These are phyloP conservation scores for Fregetta grallaria DNA, from an alignment of 2,113 vertebrate genomes.

Conservation along the genomic window DNA sequence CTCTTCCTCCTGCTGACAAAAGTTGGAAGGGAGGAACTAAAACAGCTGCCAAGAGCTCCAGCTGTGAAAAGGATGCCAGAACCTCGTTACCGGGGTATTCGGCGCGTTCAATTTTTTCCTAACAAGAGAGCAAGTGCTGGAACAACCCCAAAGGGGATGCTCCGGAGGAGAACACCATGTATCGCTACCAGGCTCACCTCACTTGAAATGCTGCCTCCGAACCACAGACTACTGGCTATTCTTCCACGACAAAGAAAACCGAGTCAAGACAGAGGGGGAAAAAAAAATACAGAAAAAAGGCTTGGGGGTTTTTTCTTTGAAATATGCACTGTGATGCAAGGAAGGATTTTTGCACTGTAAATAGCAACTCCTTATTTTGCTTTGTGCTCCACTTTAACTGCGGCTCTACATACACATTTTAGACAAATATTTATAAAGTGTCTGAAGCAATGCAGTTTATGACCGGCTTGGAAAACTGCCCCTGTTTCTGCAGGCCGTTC, in stretches of 20 bases:
- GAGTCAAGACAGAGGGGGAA: background rate
- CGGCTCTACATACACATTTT: background rate
- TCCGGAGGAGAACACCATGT: fast-evolving
- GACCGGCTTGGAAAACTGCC: background rate
- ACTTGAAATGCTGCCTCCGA: background rate
- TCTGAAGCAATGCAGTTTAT: background rate
- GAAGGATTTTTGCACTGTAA: background rate
- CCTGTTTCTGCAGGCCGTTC: background rate
- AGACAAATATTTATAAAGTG: conserved; percentile 34
- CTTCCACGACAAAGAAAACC: background rate
- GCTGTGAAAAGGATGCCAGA: background rate
- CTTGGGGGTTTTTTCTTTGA: background rate
- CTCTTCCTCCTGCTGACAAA: background rate
- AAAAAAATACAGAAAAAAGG: background rate
- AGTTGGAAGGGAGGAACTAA: background rate
- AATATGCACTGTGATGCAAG: background rate
- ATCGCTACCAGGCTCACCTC: background rate
- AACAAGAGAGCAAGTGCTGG: background rate
- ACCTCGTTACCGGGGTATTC: background rate
- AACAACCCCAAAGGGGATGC: background rate
- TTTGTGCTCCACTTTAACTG: background rate
- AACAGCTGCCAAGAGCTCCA: background rate
- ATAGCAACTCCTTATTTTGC: background rate
- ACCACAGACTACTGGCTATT: background rate
- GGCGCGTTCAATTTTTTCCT: background rate